phyloP scores from a whole-genome alignment of 1,140 invertebrate species.

The Sitodiplosis mosellana region DNA sequence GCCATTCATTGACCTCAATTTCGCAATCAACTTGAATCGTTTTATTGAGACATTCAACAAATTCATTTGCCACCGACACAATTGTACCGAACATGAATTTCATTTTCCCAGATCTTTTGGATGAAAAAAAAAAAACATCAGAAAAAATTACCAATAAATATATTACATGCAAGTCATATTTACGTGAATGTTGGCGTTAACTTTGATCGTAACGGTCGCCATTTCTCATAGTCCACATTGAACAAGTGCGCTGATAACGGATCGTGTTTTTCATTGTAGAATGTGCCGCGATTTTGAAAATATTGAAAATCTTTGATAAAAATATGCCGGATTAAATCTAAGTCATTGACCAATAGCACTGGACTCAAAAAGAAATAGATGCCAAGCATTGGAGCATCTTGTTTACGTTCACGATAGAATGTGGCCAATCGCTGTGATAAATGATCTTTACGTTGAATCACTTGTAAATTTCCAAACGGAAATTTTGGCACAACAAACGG shows the following conservation, averaged over 20 bases:
- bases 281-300: constrained; percentile 26
- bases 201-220: constrained; percentile 31
- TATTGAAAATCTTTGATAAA: constrained; percentile 19
- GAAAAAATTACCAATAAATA: too few relatives aligned
- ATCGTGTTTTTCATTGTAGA: constrained; percentile 29
- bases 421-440: constrained; percentile 2
- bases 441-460: background rate
- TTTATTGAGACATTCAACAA: constrained; percentile 23
- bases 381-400: constrained; percentile 8
- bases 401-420: constrained; percentile 12
- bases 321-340: constrained; percentile 17
- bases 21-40: constrained; percentile 16
- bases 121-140: too few relatives aligned
- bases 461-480: constrained; percentile 6
- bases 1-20: constrained; percentile 29
- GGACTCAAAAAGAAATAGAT: constrained; percentile 13
- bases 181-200: constrained; percentile 11
- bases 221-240: constrained; percentile 26
- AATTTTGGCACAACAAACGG: constrained; percentile 6
- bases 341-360: constrained; percentile 13
- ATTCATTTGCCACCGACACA: constrained; percentile 25
- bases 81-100: constrained; percentile 34
- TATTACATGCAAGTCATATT: too few relatives aligned
- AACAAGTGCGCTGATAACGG: constrained; percentile 31
- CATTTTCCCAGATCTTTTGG: constrained; percentile 39